Evolutionary conservation across 2,888 invertebrate genomes (phyloP), one percentile per base, ranked within the genome.

Genomic region (Listrodromus nycthemerus): DNA sequence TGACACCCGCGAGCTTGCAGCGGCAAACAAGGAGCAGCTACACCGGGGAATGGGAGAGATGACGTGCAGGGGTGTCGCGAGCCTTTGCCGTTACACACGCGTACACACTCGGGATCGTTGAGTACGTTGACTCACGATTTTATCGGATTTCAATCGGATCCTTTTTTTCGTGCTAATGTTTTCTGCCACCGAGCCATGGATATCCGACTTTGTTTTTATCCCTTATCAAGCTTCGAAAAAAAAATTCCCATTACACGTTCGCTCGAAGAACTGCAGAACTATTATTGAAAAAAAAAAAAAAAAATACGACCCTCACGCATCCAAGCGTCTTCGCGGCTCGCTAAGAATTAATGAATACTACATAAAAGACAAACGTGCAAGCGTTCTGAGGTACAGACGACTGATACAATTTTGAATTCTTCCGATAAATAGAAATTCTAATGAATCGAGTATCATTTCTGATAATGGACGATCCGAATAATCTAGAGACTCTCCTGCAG

Each of bases 1-100:
- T 87, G 92, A 92, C 90, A 92, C 91, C 89, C 87, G n/a, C 87
- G 87, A 86, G 87, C 87, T 61, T 65, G 50, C 84, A 33, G 83
- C 83, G 66, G 83, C 70, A 75, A 82, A 80, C 63, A 19, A 82
- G 66, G 67, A 69, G 50, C 75, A 74, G 76, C 61, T 30, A 27
- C 81, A 50, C 75, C 4, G 30, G 61, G n/a, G 30, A n/a, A 30
- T 30, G 27, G 30, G 61, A 30, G 67, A 79, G 65, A 75, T 50
- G 66, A 78, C 61, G 75, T 71, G 71, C 52, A 50, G 55, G 75
- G 48, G 79, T 77, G 37, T 63, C 66, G 70, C 74, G 66, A 75
- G 70, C 52, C 33, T 71, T 73, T 67, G 16, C 52, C 75, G 19
- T 41, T 71, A 41, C 24, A 66, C 61, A 41, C 67, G 3, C 16